phyloP scores from a whole-genome alignment of 2,113 vertebrate genomes.

The Sialia sialis region DNA sequence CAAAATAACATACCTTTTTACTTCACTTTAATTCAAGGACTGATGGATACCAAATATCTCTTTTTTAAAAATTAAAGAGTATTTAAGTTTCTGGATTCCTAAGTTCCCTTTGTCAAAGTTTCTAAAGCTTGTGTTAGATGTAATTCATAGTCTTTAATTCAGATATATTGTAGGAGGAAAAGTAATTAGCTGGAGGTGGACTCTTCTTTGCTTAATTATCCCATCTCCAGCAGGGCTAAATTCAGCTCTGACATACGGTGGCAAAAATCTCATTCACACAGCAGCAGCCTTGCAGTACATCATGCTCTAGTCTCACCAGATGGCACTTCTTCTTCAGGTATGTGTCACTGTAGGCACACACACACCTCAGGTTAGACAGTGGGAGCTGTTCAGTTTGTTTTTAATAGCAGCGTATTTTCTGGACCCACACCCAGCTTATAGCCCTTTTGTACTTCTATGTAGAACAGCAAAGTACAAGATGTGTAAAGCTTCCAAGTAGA shows the following conservation, averaged over 20 bases:
- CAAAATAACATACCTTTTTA: neutral
- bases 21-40: neutral
- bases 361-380: neutral
- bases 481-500: neutral
- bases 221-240: neutral
- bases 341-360: neutral
- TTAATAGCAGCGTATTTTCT: neutral
- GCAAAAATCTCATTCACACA: constrained; percentile 12
- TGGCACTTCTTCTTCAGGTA: neutral
- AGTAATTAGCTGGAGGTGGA: constrained; percentile 25
- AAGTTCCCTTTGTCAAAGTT: neutral
- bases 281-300: neutral
- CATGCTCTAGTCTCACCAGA: neutral
- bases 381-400: neutral
- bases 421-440: neutral
- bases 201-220: constrained; percentile 24
- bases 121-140: neutral
- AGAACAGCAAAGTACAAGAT: neutral
- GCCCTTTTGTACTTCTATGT: neutral
- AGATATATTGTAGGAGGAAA: constrained; percentile 1
- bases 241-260: neutral
- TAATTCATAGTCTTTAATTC: neutral
- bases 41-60: neutral
- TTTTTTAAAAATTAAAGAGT: fast-evolving
- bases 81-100: neutral